Base-by-base conservation (phyloP, 2,888 invertebrate species). In the Eristalinus aeneus region DNA sequence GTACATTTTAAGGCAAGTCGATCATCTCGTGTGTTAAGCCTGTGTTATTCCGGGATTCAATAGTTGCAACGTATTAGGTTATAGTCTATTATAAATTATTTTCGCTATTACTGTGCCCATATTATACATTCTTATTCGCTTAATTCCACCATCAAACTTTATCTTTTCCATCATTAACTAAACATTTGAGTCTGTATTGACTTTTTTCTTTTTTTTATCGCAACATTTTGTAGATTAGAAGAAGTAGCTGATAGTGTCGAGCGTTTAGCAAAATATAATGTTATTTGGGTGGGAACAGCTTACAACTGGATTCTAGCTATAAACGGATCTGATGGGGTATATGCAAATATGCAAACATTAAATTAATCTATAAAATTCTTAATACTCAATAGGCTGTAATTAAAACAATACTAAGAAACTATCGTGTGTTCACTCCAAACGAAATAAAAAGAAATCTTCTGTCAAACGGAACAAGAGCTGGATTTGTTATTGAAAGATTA, bases 291-390 rank as follows among this genome's bases (percentile, higher is more conserved):
- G 0, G 96, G 94, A 0, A 95, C 95, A 0, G 94, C 95, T 54
- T 94, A 94, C 74, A 95, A 94, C 4, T 96, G 96, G 96, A 93
- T 94, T 83, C 94, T 93, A 89, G 94, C 95, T 0, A 92, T 96
- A 10, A 90, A 93, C 54, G 90, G 92, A 2, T 94, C 94, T 0
- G 91, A 93, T 56, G 94, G 94, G 90, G 94, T 94, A 88, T 77
- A 9, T 27, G 5, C 27, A 27, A 27, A 27, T 5, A 27, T 27
- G 27, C 27, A 2, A 27, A 5, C 27, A 5, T 27, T 27, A 27
- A 27, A 3, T 27, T 27, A 2, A 27, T 5, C 5, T 3, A 27
- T 27, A 27, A 3, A 5, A 5, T 27, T 27, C 5, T 27, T 5
- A 27, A 27, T 3, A 3, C 2, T 27, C 27, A 27, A 27, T 3